Conservation (phyloP, 1,140 invertebrate genomes). For the Choristoneura fumiferana region DNA sequence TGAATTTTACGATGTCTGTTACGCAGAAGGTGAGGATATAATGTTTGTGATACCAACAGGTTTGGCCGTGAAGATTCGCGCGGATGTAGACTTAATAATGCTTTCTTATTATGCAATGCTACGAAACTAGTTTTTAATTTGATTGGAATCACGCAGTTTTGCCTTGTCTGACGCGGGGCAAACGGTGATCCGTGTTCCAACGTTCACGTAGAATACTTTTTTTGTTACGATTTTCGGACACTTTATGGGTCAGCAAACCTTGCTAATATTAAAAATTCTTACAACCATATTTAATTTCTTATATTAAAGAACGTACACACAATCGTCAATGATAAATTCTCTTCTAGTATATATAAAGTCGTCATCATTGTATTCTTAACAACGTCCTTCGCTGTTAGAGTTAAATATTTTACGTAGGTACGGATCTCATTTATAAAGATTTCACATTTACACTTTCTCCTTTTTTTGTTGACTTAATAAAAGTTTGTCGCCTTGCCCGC, state of each 20-base stretch:
- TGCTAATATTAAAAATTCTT: no score
- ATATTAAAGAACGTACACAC: no score
- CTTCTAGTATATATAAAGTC: no score
- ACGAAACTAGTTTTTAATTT: slow-evolving; percentile 19
- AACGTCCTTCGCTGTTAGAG: slow-evolving; percentile 2
- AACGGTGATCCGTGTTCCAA: no score
- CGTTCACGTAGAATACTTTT: no score
- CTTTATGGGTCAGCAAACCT: no score
- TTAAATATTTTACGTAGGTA: neutral
- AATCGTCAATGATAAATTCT: no score
- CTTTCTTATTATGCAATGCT: slow-evolving; percentile 22
- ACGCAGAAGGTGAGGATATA: slow-evolving; percentile 6
- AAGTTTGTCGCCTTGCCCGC: slow-evolving; percentile 10
- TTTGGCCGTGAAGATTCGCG: slow-evolving; percentile 19
- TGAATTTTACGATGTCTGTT: neutral
- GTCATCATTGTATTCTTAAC: no score
- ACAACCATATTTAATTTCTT: no score
- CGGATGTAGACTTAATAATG: slow-evolving; percentile 22
- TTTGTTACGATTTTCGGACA: no score
- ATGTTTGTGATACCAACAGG: slow-evolving; percentile 3
- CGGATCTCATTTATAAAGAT: slow-evolving; percentile 20
- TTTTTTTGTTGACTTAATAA: slow-evolving; percentile 19
- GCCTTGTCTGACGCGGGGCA: neutral
- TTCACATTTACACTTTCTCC: slow-evolving; percentile 37
- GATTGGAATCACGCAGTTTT: slow-evolving; percentile 18